phyloP scores from a whole-genome alignment of 2,888 invertebrate species.

The Muschampia plurimacula region DNA sequence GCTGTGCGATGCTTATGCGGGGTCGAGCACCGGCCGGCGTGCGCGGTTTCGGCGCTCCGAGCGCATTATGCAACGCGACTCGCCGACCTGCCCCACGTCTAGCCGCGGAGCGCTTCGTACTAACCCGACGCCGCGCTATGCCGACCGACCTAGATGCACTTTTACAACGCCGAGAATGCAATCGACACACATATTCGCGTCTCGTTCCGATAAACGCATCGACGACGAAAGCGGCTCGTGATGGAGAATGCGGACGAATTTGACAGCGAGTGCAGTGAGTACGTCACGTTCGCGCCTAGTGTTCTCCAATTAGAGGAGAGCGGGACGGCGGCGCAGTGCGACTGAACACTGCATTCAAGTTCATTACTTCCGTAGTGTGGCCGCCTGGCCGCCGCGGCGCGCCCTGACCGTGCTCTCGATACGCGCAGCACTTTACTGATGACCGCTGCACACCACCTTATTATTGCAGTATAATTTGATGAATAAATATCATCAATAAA shows the following conservation, averaged over 20 bases:
- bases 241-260: conserved; percentile 84
- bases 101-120: conserved; percentile 74
- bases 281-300: conserved; percentile 79
- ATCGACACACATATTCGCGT: conserved; percentile 85
- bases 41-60: conserved; percentile 64
- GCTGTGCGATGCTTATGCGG: conserved; percentile 47
- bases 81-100: conserved; percentile 82
- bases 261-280: conserved; percentile 82
- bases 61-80: conserved; percentile 77
- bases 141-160: conserved; percentile 85
- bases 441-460: conserved; percentile 48
- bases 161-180: conserved; percentile 82
- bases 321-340: conserved; percentile 73
- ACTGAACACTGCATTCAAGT: conserved; percentile 80
- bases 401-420: conserved; percentile 77
- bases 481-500: neutral
- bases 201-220: conserved; percentile 86
- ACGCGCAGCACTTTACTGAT: conserved; percentile 55
- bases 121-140: conserved; percentile 71
- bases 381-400: conserved; percentile 68
- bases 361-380: conserved; percentile 85
- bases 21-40: conserved; percentile 54
- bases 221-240: conserved; percentile 84
- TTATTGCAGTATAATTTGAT: conserved; percentile 21
- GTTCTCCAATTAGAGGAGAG: conserved; percentile 68